Evolutionary conservation across 2,797 vertebrate species (phyloP).

Genomic region (Chiloscyllium punctatum): DNA sequence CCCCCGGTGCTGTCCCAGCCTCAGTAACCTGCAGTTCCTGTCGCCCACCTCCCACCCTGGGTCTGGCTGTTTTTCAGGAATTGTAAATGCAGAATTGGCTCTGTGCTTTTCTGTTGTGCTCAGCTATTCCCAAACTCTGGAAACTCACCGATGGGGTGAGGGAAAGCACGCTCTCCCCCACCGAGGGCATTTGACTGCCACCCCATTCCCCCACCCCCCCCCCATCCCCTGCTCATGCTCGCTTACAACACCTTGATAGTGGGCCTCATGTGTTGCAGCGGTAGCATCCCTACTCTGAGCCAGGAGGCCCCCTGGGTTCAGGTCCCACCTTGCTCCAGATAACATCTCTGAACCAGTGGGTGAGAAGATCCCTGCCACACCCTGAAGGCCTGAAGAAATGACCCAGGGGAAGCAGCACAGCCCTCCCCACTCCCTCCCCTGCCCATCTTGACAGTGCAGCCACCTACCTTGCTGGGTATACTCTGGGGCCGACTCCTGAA

Average conservation of each 20-base stretch:
- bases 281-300: too few relatives aligned
- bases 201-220: not conserved
- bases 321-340: too few relatives aligned
- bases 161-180: not conserved
- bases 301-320: too few relatives aligned
- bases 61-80: not conserved
- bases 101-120: not conserved
- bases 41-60: not conserved
- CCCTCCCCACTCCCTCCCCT: too few relatives aligned
- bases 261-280: too few relatives aligned
- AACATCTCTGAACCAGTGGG: too few relatives aligned
- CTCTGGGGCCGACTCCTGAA: slow-evolving; percentile 48
- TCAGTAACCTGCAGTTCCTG: not conserved
- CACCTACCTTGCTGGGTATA: slow-evolving; percentile 43
- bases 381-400: too few relatives aligned
- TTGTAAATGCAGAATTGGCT: too few relatives aligned
- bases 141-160: not conserved
- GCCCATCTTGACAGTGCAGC: not conserved
- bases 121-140: not conserved
- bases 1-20: too few relatives aligned
- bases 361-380: too few relatives aligned
- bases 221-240: not conserved
- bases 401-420: too few relatives aligned
- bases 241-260: not conserved
- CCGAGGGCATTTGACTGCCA: not conserved